Conservation (phyloP, 53 echinoderm and acorn worm genomes). For the Henricia sp. region DNA sequence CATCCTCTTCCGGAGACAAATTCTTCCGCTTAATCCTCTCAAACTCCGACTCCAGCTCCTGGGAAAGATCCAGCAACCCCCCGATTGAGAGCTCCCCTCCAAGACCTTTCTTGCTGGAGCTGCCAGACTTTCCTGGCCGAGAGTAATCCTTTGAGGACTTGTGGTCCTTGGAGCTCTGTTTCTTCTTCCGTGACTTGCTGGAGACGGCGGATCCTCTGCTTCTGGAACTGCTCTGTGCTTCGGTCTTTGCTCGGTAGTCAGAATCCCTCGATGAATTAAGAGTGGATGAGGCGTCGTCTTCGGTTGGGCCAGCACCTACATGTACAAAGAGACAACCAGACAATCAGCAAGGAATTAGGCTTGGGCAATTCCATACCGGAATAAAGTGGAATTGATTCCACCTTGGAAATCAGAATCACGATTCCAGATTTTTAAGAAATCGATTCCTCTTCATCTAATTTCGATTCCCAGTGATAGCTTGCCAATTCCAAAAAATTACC, state of each 20-base stretch:
- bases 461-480: too few relatives aligned
- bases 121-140: slow-evolving; percentile 8
- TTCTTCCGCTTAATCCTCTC: slow-evolving; percentile 77
- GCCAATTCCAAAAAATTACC: too few relatives aligned
- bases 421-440: too few relatives aligned
- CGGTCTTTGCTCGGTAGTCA: slow-evolving; percentile 11
- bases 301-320: slow-evolving; percentile 21
- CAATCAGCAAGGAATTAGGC: too few relatives aligned
- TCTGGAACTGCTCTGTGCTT: neutral
- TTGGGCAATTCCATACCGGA: too few relatives aligned
- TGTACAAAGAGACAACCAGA: neutral
- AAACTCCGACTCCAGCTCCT: slow-evolving; percentile 75
- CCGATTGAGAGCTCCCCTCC: neutral
- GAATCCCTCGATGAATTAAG: neutral
- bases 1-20: slow-evolving; percentile 50
- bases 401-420: too few relatives aligned
- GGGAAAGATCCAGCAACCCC: slow-evolving; percentile 52
- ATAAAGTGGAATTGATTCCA: too few relatives aligned
- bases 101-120: neutral
- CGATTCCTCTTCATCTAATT: too few relatives aligned
- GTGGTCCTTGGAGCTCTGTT: slow-evolving; percentile 26
- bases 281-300: neutral
- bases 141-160: slow-evolving; percentile 14
- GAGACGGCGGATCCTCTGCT: slow-evolving; percentile 7
- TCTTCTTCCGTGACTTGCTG: slow-evolving; percentile 47